Conservation (phyloP, 1,140 invertebrate genomes). For the Neuroterus valhalla region DNA sequence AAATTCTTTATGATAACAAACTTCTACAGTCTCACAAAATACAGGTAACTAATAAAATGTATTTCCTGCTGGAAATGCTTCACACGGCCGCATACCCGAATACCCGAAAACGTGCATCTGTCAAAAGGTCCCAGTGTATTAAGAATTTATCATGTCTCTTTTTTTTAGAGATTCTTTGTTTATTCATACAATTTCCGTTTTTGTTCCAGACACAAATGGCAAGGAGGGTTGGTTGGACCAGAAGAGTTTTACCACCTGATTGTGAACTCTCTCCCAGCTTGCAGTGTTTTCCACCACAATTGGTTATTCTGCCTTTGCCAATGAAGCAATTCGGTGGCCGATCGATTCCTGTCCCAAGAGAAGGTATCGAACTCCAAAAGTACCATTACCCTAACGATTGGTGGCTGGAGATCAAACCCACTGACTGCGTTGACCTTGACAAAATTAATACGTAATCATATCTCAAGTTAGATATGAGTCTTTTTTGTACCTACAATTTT, state of each 20-base stretch:
- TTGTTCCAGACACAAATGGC: slow-evolving; percentile 70
- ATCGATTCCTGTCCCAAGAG: slow-evolving; percentile 76
- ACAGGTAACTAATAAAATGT: too few species aligned
- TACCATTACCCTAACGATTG: slow-evolving; percentile 79
- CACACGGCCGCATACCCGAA: too few species aligned
- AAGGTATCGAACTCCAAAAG: slow-evolving; percentile 79
- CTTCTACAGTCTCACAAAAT: too few species aligned
- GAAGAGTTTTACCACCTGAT: slow-evolving; percentile 76
- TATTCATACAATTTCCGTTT: neutral
- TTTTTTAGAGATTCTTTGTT: too few species aligned
- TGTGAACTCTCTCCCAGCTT: slow-evolving; percentile 75
- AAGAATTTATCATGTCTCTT: too few species aligned
- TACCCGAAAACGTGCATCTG: too few species aligned
- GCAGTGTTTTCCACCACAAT: slow-evolving; percentile 77
- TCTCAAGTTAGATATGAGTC: neutral
- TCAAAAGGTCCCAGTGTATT: too few species aligned
- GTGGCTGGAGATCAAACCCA: slow-evolving; percentile 78
- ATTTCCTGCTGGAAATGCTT: too few species aligned
- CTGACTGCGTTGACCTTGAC: slow-evolving; percentile 68
- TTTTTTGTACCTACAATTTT: neutral
- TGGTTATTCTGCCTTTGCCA: slow-evolving; percentile 75
- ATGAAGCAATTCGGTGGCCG: slow-evolving; percentile 73
- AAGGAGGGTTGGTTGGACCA: slow-evolving; percentile 77
- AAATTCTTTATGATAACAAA: too few species aligned
- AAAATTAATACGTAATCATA: slow-evolving; percentile 50